Evolutionary conservation across 2,797 vertebrate species (phyloP).

Genomic region (Clarias laeviceps): DNA sequence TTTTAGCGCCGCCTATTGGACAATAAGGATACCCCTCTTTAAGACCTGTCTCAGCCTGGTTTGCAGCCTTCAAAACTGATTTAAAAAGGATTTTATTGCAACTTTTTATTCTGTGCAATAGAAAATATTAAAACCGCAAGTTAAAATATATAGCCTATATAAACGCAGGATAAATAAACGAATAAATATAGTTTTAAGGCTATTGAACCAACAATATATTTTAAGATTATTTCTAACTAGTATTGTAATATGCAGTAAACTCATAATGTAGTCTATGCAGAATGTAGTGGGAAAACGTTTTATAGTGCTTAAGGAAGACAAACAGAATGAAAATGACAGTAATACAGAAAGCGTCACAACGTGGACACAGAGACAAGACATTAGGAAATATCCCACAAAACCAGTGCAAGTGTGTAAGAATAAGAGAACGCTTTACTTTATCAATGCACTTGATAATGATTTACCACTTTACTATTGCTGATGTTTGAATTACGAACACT

Average conservation of each 20-base stretch:
- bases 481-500: neutral
- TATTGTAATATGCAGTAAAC: neutral
- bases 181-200: neutral
- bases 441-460: neutral
- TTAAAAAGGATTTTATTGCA: neutral
- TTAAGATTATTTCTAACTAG: neutral
- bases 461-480: neutral
- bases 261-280: neutral
- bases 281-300: neutral
- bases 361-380: constrained; percentile 24
- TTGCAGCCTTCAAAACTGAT: neutral
- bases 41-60: neutral
- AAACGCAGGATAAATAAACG: neutral
- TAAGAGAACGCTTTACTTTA: neutral
- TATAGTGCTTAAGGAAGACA: neutral
- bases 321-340: neutral
- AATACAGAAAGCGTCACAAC: constrained; percentile 25
- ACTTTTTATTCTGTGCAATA: neutral
- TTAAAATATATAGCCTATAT: neutral
- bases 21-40: neutral
- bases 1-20: constrained; percentile 39
- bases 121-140: neutral
- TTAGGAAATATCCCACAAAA: neutral
- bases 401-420: neutral
- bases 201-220: neutral